A percentile compares a stretch with the other conserved stretches of the same genome.
These are phyloP conservation scores for Pammene fasciana DNA, from an alignment of 2,888 invertebrate genomes.

Conservation along the genomic window DNA sequence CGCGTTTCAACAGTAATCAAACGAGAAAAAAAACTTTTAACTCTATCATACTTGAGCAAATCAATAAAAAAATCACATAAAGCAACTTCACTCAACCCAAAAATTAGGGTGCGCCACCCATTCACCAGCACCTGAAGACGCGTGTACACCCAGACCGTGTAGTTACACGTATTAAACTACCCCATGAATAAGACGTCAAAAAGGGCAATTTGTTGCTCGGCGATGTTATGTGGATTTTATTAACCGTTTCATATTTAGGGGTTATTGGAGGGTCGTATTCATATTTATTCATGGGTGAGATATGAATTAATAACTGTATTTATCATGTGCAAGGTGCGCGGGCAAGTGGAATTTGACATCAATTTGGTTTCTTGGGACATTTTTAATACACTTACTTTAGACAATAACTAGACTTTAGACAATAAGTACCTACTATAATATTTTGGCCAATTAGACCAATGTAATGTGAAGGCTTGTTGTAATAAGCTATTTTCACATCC, in stretches of 20 bases:
- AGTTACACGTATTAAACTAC: slow-evolving; percentile 55
- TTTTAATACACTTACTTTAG: background rate
- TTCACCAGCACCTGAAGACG: slow-evolving; percentile 64
- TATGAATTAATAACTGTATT: slow-evolving; percentile 43
- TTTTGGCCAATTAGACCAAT: too few species aligned
- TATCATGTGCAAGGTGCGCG: slow-evolving; percentile 29
- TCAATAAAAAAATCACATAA: slow-evolving; percentile 23
- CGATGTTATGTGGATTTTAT: slow-evolving; percentile 72
- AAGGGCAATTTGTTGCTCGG: slow-evolving; percentile 76
- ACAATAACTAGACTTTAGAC: too few species aligned
- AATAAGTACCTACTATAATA: too few species aligned
- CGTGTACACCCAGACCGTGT: slow-evolving; percentile 65
- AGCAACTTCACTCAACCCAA: slow-evolving; percentile 30
- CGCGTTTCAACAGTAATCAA: background rate
- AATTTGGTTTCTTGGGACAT: background rate
- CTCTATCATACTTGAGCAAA: background rate
- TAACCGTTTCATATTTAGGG: slow-evolving; percentile 77
- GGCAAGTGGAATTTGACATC: slow-evolving; percentile 14
- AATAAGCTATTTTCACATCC: too few species aligned
- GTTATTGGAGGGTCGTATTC: slow-evolving; percentile 63
- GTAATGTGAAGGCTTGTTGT: too few species aligned
- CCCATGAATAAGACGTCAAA: slow-evolving; percentile 77
- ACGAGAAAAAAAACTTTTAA: background rate
- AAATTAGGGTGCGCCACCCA: slow-evolving; percentile 50
- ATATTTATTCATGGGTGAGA: slow-evolving; percentile 50